phyloP scores from a whole-genome alignment of 2,797 vertebrate genomes.

The Enoplosus armatus region DNA sequence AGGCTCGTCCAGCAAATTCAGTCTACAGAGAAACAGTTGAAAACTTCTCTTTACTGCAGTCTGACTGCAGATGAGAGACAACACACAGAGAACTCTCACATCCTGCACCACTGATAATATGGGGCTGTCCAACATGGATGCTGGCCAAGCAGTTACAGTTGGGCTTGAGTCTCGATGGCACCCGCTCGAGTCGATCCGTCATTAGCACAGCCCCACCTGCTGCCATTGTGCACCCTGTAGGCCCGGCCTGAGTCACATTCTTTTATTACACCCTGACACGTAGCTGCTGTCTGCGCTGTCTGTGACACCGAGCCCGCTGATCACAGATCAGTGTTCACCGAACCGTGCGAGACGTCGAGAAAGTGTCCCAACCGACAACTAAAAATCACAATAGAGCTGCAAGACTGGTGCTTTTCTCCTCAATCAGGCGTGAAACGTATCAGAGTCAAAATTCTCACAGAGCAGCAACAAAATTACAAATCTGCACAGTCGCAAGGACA shows the following conservation, averaged over 20 bases:
- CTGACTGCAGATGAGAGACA: conserved; percentile 16
- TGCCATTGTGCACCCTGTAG: conserved; percentile 45
- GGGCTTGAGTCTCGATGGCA: conserved; percentile 36
- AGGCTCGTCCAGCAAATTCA: conserved; percentile 17
- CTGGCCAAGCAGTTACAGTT: conserved; percentile 50
- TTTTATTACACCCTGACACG: conserved; percentile 62
- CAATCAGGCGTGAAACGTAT: conserved; percentile 19
- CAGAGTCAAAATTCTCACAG: conserved; percentile 9
- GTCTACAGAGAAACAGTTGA: conserved; percentile 1
- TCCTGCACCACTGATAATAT: conserved; percentile 24
- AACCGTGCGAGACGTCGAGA: conserved; percentile 14
- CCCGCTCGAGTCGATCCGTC: conserved; percentile 59
- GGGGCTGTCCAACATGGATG: conserved; percentile 39
- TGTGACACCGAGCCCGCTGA: conserved; percentile 40
- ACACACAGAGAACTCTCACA: conserved; percentile 14
- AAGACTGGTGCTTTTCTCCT: conserved; percentile 20
- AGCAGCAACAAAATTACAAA: conserved; percentile 33
- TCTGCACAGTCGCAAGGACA: conserved; percentile 33
- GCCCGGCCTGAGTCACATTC: conserved; percentile 50
- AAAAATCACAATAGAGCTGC: conserved; percentile 4
- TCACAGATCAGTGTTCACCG: conserved; percentile 47
- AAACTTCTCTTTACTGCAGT: conserved; percentile 31
- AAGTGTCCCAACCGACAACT: conserved; percentile 15
- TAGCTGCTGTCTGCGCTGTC: conserved; percentile 48
- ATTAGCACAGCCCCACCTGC: conserved; percentile 66